Evolutionary conservation across 2,888 invertebrate species (phyloP), one percentile per base, ranked within the genome.

Genomic region (Cephus sareptanus): DNA sequence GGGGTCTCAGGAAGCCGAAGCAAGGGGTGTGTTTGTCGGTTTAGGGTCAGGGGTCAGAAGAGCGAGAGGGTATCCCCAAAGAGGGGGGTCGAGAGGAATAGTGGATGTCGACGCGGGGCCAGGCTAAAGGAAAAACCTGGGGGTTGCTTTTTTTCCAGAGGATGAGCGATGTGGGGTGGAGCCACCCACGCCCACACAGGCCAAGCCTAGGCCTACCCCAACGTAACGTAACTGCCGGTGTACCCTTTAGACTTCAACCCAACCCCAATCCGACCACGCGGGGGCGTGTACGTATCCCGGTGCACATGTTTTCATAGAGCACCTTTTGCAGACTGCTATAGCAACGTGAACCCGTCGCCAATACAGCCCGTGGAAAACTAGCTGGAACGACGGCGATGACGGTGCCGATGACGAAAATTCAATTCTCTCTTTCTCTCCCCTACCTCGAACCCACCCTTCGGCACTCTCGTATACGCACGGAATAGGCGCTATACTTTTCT

Each of bases 231-330:
- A 40, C 74, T 37, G 34, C 37, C 74, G 74, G 74, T 75, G 79
- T 83, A 85, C 83, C 84, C 85, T 81, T 84, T 81, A 81, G 82
- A 82, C 81, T 75, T 71, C 75, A 56, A 83, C 77, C 82, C 88
- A 86, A 83, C 88, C 87, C 86, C 85, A 83, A 85, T 88, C 86
- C 86, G 84, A 81, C 74, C 74, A 79, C 34, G 74, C 86, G 88
- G 89, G 88, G 90, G 90, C 89, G 89, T 90, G 87, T 87, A 88
- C 89, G 89, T 88, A 85, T 87, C 88, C 88, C 83, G 73, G 37
- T 13, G 34, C 34, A 37, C 35, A 74, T 34, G 74, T 74, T 74
- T 74, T 74, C 23, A 74, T 74, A 34, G 74, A 74, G 74, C 33
- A 35, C 74, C 74, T 34, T 37, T 35, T 11, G 74, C 74, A 74